These are phyloP conservation scores for Poecilia wingei DNA, from an alignment of 2,797 vertebrate genomes.

Conservation along the genomic window DNA sequence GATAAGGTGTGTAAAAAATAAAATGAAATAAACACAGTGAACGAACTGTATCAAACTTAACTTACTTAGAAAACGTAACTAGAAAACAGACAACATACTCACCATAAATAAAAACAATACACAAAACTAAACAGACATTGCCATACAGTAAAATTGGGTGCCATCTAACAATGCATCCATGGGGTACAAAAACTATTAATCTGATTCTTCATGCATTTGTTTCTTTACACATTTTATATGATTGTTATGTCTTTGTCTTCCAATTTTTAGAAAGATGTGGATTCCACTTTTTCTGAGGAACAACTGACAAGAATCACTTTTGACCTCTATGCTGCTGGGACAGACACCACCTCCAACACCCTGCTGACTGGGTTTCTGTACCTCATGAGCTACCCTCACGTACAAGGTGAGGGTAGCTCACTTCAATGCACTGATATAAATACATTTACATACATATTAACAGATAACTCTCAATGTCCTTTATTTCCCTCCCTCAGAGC, in stretches of 20 bases:
- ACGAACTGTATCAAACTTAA: no score
- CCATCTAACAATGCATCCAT: no score
- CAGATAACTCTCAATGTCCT: background rate
- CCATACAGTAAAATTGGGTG: no score
- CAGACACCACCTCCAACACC: slow-evolving; percentile 79
- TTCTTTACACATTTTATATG: background rate
- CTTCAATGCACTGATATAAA: background rate
- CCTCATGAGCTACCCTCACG: slow-evolving; percentile 67
- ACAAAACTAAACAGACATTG: no score
- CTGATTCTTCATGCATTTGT: background rate
- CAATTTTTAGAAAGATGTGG: background rate
- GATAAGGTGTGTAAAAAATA: slow-evolving; percentile 46
- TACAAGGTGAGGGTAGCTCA: slow-evolving; percentile 80
- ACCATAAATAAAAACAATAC: no score
- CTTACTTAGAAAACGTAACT: no score
- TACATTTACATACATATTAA: background rate
- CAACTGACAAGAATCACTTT: slow-evolving; percentile 44
- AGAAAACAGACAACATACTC: no score
- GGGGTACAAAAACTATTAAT: background rate
- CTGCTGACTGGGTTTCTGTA: slow-evolving; percentile 77
- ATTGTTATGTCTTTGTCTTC: no score
- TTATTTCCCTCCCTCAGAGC: slow-evolving; percentile 40
- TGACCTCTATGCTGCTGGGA: slow-evolving; percentile 76
- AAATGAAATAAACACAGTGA: no score
- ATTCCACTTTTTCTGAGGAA: slow-evolving; percentile 62